Percentiles rank a stretch among this genome's conserved stretches.
phyloP scores from a whole-genome alignment of 1,140 invertebrate species.

The Heliconius himera region DNA sequence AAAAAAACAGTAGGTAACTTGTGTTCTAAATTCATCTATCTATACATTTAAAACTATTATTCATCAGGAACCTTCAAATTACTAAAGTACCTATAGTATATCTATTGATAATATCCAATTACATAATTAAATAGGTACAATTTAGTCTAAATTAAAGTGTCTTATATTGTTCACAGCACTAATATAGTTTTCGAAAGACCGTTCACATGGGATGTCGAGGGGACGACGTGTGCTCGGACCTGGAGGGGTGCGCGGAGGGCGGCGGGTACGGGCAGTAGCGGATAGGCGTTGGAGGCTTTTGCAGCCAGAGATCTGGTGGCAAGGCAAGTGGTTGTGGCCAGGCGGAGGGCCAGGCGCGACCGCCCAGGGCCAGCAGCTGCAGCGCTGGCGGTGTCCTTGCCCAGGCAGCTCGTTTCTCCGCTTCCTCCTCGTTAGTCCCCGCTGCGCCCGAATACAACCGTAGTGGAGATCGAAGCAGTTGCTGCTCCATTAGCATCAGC shows the following conservation, averaged over 20 bases:
- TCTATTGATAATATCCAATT: slow-evolving; percentile 40
- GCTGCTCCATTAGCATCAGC: slow-evolving; percentile 81
- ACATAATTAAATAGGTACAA: slow-evolving; percentile 51
- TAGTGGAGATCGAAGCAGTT: slow-evolving; percentile 75
- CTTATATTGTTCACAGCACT: slow-evolving; percentile 47
- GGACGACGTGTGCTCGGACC: slow-evolving; percentile 58
- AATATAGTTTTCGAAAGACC: slow-evolving; percentile 29
- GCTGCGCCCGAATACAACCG: slow-evolving; percentile 69
- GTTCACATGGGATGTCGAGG: slow-evolving; percentile 69
- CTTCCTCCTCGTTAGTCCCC: slow-evolving; percentile 63
- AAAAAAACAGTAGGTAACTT: slow-evolving; percentile 57
- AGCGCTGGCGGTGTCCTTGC: slow-evolving; percentile 70
- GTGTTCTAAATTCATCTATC: slow-evolving; percentile 57
- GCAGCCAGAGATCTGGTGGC: slow-evolving; percentile 74
- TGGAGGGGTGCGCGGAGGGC: slow-evolving; percentile 55
- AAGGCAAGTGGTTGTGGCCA: slow-evolving; percentile 69
- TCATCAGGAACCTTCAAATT: slow-evolving; percentile 76
- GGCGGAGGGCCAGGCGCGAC: slow-evolving; percentile 67
- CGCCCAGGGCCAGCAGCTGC: slow-evolving; percentile 71
- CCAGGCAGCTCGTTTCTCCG: slow-evolving; percentile 77
- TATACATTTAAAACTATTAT: slow-evolving; percentile 67
- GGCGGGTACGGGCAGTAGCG: slow-evolving; percentile 78
- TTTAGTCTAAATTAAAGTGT: slow-evolving; percentile 40
- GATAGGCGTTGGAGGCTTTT: slow-evolving; percentile 69
- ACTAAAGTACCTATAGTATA: slow-evolving; percentile 28